These are phyloP conservation scores for Choristoneura fumiferana DNA, from an alignment of 1,140 invertebrate species.

Conservation along the genomic window DNA sequence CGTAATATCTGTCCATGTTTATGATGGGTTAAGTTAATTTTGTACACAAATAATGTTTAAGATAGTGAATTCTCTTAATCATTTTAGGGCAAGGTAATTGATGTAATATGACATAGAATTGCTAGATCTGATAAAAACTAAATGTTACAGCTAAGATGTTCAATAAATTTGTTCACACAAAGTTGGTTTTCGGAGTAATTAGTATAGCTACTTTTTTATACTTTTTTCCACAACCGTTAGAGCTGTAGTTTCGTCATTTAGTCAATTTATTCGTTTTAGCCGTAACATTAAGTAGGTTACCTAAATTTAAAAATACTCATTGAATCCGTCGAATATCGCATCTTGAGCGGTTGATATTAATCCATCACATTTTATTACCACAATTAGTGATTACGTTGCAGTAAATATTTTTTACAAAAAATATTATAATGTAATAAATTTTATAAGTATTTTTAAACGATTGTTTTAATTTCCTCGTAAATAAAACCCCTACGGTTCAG, in stretches of 20 bases:
- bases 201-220: too few species aligned
- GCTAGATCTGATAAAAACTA: conserved; percentile 9
- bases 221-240: neutral
- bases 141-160: neutral
- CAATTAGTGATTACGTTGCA: conserved; percentile 57
- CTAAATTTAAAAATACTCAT: conserved; percentile 51
- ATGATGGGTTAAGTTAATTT: neutral
- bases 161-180: conserved; percentile 3
- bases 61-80: conserved; percentile 5
- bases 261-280: neutral
- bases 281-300: conserved; percentile 14
- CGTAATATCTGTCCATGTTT: conserved; percentile 10
- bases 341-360: conserved; percentile 42
- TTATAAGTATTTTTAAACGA: conserved; percentile 32
- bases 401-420: conserved; percentile 63
- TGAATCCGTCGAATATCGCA: neutral
- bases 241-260: neutral
- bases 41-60: conserved; percentile 15
- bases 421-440: conserved; percentile 59
- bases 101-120: conserved; percentile 10
- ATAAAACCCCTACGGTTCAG: too few species aligned
- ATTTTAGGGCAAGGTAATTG: conserved; percentile 14
- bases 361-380: conserved; percentile 71
- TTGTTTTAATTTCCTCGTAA: conserved; percentile 32
- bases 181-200: neutral